phyloP scores from a whole-genome alignment of 2,797 vertebrate genomes.

The Vespertilio murinus region DNA sequence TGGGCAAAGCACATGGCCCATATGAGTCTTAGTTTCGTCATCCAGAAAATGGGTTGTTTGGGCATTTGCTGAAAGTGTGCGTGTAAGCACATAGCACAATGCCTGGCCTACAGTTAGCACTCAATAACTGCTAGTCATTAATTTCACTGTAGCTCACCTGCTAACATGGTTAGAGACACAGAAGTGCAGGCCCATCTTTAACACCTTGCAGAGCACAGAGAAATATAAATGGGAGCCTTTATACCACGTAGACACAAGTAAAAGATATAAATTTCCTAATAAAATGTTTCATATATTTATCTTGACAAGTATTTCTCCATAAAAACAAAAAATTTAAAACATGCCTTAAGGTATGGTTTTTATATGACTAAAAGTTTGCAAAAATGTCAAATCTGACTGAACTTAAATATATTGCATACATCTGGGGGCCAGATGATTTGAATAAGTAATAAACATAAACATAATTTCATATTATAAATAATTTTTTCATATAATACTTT shows the following conservation, averaged over 20 bases:
- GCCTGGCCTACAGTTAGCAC: not conserved
- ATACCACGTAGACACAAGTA: not conserved
- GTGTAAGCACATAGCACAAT: not conserved
- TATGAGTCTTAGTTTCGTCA: not conserved
- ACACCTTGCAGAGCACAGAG: not conserved
- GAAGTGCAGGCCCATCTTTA: not conserved
- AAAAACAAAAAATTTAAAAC: not conserved
- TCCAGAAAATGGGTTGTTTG: not conserved
- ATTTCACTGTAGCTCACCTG: not conserved
- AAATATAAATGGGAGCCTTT: not conserved
- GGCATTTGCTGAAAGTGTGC: slow-evolving; percentile 14
- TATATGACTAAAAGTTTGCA: not conserved
- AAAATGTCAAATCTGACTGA: not conserved
- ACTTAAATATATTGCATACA: not conserved
- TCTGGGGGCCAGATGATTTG: not conserved
- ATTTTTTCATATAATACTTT: slow-evolving; percentile 15
- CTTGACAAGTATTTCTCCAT: not conserved
- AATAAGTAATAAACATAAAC: slow-evolving; percentile 19
- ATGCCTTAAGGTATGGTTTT: not conserved
- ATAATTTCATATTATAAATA: not conserved
- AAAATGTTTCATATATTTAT: slow-evolving; percentile 3
- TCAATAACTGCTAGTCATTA: not conserved
- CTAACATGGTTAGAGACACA: not conserved
- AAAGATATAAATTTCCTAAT: not conserved
- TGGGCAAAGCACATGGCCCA: not conserved